Conservation (phyloP, 2,797 vertebrate species). For the Myotis daubentonii region DNA sequence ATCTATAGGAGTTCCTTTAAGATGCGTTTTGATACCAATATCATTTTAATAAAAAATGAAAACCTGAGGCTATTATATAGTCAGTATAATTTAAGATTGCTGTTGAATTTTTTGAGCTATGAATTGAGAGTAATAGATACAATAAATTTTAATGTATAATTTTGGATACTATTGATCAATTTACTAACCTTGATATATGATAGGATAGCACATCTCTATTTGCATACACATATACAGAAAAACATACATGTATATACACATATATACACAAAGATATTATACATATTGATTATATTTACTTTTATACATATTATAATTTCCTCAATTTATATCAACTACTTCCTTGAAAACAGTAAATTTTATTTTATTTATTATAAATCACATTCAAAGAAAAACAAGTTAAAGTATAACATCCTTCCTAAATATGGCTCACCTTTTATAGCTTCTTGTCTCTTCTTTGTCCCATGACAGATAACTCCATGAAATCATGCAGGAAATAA, state of each 20-base stretch:
- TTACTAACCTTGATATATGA: slow-evolving; percentile 34
- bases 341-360: neutral
- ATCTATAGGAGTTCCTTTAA: neutral
- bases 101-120: neutral
- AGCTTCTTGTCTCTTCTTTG: neutral
- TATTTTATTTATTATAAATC: slow-evolving; percentile 26
- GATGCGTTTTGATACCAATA: neutral
- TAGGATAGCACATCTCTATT: neutral
- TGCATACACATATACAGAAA: neutral
- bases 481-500: neutral
- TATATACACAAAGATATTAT: neutral
- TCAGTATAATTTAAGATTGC: neutral
- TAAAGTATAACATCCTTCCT: neutral
- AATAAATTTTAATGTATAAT: neutral
- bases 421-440: neutral
- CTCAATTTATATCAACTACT: neutral
- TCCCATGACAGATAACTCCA: slow-evolving; percentile 15
- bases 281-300: neutral
- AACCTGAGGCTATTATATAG: neutral
- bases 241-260: neutral
- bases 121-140: neutral
- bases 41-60: slow-evolving; percentile 15
- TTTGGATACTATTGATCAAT: slow-evolving; percentile 48
- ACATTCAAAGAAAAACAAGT: slow-evolving; percentile 5
- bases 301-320: slow-evolving; percentile 4